Evolutionary conservation across 2,797 vertebrate species (phyloP).

Genomic region (Toxotes lorentzi): DNA sequence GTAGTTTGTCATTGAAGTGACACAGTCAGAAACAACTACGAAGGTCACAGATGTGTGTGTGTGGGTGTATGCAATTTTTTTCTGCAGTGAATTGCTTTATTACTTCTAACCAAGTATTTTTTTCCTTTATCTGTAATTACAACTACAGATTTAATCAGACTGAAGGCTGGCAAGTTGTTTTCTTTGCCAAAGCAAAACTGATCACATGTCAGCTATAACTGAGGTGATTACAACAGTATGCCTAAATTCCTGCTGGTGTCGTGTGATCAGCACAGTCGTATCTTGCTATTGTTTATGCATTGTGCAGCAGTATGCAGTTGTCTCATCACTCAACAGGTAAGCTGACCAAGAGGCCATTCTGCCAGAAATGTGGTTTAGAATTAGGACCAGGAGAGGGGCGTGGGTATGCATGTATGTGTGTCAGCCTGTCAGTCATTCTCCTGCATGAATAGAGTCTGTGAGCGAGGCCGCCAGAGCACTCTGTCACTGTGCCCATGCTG

Average conservation of each 20-base stretch:
- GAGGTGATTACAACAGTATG: constrained; percentile 5
- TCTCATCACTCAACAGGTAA: constrained; percentile 6
- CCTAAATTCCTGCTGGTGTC: not conserved
- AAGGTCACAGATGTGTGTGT: not conserved
- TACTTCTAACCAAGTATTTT: constrained; percentile 1
- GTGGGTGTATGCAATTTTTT: not conserved
- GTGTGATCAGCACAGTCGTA: not conserved
- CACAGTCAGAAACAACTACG: constrained; percentile 1
- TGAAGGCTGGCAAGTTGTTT: constrained; percentile 1
- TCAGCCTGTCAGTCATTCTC: constrained; percentile 43
- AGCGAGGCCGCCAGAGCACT: constrained; percentile 29
- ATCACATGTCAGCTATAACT: constrained; percentile 30
- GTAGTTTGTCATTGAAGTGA: constrained; percentile 8
- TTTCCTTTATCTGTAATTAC: constrained; percentile 20
- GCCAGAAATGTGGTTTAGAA: constrained; percentile 5
- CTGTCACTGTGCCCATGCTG: constrained; percentile 40
- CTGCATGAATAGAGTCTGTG: constrained; percentile 31
- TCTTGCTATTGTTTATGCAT: not conserved
- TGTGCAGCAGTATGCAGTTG: constrained; percentile 1
- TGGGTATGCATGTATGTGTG: constrained; percentile 2
- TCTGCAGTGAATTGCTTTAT: constrained; percentile 4
- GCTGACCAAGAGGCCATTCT: not conserved
- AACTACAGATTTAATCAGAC: not conserved
- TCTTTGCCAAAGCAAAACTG: not conserved
- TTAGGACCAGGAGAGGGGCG: not conserved